Evolutionary conservation across 2,113 vertebrate genomes (phyloP).

Genomic region (sheep (Ovis aries)): DNA sequence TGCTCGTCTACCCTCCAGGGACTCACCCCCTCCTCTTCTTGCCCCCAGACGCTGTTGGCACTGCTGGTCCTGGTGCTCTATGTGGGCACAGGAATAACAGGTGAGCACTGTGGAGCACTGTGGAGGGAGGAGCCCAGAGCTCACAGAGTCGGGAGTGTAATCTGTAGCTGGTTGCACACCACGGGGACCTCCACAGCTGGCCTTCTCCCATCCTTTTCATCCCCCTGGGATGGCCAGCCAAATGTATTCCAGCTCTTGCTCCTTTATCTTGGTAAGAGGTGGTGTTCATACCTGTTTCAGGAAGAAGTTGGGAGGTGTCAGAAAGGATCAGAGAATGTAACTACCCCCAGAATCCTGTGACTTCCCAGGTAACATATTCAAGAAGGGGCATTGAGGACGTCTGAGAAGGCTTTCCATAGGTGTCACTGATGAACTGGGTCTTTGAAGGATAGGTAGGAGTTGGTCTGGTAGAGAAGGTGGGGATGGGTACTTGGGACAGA

Average conservation of each 20-base stretch:
- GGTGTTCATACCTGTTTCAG: slow-evolving; percentile 25
- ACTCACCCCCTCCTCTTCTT: not conserved
- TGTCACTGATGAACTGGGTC: not conserved
- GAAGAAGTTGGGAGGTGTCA: slow-evolving; percentile 52
- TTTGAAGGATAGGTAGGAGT: not conserved
- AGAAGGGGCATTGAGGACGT: not conserved
- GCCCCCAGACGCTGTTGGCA: slow-evolving; percentile 22
- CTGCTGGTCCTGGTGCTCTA: slow-evolving; percentile 61
- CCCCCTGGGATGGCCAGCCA: not conserved
- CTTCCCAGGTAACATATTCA: slow-evolving; percentile 52
- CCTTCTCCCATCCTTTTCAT: not conserved
- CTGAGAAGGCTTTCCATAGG: not conserved
- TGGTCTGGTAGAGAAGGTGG: not conserved
- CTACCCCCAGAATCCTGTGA: slow-evolving; percentile 20
- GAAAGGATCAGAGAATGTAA: slow-evolving; percentile 43
- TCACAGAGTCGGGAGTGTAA: accelerated
- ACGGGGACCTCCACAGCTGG: accelerated
- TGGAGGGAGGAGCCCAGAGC: not conserved
- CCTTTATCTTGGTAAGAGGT: not conserved
- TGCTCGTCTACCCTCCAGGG: not conserved
- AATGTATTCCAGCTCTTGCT: not conserved
- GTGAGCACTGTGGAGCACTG: slow-evolving; percentile 40
- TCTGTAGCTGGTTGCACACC: not conserved
- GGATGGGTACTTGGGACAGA: not conserved
- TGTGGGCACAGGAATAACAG: slow-evolving; percentile 46